These are phyloP conservation scores for Apeltes quadracus DNA, from an alignment of 2,113 vertebrate genomes.

Conservation along the genomic window DNA sequence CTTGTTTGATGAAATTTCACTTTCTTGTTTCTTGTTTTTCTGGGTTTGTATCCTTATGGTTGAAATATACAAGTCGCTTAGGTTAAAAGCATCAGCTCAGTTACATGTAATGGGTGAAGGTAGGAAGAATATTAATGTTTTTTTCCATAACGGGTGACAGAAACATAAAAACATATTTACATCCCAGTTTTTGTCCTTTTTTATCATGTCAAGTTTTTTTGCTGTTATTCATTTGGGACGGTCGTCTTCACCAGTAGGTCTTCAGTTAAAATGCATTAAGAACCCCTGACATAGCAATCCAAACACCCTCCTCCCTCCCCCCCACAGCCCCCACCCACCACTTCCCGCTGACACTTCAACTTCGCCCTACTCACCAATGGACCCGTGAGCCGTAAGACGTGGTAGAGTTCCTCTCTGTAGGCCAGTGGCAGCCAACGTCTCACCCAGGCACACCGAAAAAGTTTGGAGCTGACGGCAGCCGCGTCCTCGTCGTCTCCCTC, in stretches of 20 bases:
- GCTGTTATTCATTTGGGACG: too few relatives aligned
- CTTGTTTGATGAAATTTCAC: too few relatives aligned
- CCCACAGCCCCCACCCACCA: neutral
- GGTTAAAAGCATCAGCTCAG: too few relatives aligned
- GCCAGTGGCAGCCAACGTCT: constrained; percentile 69
- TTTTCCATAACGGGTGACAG: neutral
- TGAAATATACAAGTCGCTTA: too few relatives aligned
- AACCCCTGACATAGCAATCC: neutral
- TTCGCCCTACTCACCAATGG: constrained; percentile 78
- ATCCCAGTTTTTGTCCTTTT: neutral
- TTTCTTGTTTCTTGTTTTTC: too few relatives aligned
- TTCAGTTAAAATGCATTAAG: neutral
- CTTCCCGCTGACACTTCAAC: constrained; percentile 9
- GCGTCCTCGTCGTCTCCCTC: constrained; percentile 43
- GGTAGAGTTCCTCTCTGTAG: constrained; percentile 81
- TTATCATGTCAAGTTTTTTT: neutral
- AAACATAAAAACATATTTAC: neutral
- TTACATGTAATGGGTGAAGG: too few relatives aligned
- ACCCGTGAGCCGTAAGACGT: constrained; percentile 73
- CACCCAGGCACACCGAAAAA: constrained; percentile 63
- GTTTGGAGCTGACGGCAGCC: constrained; percentile 55
- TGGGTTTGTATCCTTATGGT: too few relatives aligned
- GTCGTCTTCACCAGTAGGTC: neutral
- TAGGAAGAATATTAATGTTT: too few relatives aligned
- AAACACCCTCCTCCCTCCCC: neutral